These are phyloP conservation scores for Ptychoptera contaminata DNA, from an alignment of 2,888 invertebrate genomes.

Conservation along the genomic window DNA sequence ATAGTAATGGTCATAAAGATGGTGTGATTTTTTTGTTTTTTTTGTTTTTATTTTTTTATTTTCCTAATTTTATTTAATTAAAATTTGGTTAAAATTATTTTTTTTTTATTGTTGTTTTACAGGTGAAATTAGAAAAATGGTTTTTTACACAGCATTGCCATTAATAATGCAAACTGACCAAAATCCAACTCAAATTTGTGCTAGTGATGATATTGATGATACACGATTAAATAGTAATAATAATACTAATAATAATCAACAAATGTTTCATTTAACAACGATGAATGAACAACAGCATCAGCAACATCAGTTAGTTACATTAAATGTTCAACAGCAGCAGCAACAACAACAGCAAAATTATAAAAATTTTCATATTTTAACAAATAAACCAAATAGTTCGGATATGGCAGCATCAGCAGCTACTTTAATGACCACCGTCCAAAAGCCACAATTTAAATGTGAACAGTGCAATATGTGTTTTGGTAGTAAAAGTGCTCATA, in stretches of 20 bases:
- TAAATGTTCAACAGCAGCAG: constrained; percentile 9
- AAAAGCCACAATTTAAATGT: constrained; percentile 44
- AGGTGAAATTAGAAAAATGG: constrained; percentile 27
- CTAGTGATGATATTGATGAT: constrained; percentile 1
- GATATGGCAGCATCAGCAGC: constrained; percentile 6
- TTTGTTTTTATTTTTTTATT: constrained; percentile 2
- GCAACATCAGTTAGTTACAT: constrained; percentile 11
- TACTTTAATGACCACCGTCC: neutral
- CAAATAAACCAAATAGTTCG: neutral
- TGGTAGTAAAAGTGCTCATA: constrained; percentile 58
- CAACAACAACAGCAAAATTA: constrained; percentile 5
- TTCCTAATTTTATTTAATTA: constrained; percentile 4
- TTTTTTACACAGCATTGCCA: constrained; percentile 29
- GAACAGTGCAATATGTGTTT: constrained; percentile 59
- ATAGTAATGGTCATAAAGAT: constrained; percentile 20
- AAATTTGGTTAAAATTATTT: neutral
- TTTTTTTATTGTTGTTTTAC: neutral
- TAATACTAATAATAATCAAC: constrained; percentile 3
- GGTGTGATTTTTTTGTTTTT: constrained; percentile 5
- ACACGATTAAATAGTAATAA: constrained; percentile 2
- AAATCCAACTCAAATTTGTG: constrained; percentile 10
- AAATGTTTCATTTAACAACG: constrained; percentile 1
- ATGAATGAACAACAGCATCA: constrained; percentile 6
- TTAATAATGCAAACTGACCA: constrained; percentile 29
- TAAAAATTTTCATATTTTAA: constrained; percentile 1